Conservation (phyloP, 1,140 invertebrate genomes). For the Sogatella furcifera region DNA sequence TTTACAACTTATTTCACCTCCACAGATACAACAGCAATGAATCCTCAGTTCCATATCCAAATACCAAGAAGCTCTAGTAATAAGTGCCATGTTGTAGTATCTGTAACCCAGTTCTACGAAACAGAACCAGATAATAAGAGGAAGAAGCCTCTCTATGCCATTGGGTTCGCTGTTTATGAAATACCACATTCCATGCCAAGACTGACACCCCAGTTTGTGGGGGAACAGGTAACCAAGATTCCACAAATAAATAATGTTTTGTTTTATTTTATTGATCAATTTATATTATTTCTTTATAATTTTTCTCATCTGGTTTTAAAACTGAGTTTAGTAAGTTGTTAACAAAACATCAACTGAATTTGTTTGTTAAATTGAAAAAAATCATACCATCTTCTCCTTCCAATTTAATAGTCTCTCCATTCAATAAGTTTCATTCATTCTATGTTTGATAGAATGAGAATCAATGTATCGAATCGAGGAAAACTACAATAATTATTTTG, state of each 20-base stretch:
- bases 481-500: no score
- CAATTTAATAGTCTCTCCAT: no score
- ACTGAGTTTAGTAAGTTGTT: no score
- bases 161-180: constrained; percentile 61
- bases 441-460: no score
- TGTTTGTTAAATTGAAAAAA: no score
- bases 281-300: neutral
- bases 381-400: no score
- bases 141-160: constrained; percentile 40
- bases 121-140: constrained; percentile 34
- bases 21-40: constrained; percentile 52
- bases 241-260: neutral
- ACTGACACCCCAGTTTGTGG: constrained; percentile 46
- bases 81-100: constrained; percentile 61
- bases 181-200: constrained; percentile 48
- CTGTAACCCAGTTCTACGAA: constrained; percentile 58
- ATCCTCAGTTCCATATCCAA: constrained; percentile 60
- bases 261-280: neutral
- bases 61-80: constrained; percentile 46
- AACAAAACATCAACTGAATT: no score
- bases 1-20: no score
- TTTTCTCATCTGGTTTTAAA: no score
- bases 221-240: constrained; percentile 40
- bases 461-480: no score
- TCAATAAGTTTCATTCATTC: no score